Evolutionary conservation across 2,113 vertebrate species (phyloP).

Genomic region (Bettongia penicillata): DNA sequence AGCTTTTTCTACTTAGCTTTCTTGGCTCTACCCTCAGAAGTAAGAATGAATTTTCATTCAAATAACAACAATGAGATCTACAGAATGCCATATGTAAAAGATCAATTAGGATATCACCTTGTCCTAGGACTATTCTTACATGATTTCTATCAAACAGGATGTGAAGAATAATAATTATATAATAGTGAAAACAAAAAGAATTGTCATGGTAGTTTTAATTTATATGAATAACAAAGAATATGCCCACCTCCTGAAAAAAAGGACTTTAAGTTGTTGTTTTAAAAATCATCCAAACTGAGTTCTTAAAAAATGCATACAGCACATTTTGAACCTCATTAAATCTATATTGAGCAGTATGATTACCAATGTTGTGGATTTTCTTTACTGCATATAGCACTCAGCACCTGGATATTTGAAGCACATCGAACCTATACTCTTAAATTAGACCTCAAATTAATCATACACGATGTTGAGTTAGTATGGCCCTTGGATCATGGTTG

Average conservation of each 20-base stretch:
- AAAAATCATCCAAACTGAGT: slow-evolving; percentile 27
- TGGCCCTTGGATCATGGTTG: slow-evolving; percentile 25
- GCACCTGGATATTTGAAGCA: slow-evolving; percentile 17
- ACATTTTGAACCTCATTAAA: background rate
- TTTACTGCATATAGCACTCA: background rate
- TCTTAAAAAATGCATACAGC: background rate
- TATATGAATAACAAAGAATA: background rate
- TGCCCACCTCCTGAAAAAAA: background rate
- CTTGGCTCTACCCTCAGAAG: no score
- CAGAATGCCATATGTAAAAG: background rate
- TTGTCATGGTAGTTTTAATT: background rate
- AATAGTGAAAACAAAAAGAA: no score
- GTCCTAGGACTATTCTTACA: background rate
- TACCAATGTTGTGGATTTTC: background rate
- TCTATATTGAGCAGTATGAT: background rate
- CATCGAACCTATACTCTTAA: background rate
- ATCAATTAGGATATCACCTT: background rate
- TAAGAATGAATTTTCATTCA: no score
- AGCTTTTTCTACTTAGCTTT: no score
- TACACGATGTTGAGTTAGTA: slow-evolving; percentile 23
- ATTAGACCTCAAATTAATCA: background rate
- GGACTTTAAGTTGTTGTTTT: slow-evolving; percentile 22
- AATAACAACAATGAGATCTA: background rate
- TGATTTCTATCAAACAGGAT: background rate
- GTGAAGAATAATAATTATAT: background rate